These are phyloP conservation scores for Fopius arisanus DNA, from an alignment of 1,140 invertebrate species.

Conservation along the genomic window DNA sequence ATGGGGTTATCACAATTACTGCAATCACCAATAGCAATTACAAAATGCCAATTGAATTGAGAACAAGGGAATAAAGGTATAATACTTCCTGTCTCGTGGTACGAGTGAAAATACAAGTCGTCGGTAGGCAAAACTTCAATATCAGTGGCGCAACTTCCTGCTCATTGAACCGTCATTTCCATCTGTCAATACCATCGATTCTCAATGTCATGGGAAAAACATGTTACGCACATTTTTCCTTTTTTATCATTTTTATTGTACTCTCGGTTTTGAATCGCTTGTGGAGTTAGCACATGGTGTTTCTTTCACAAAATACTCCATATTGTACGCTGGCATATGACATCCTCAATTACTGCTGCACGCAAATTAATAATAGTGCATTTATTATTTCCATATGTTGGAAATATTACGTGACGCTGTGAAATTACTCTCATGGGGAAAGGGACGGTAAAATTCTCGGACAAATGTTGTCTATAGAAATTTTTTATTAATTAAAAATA, in stretches of 20 bases:
- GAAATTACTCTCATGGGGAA: no score
- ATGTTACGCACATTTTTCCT: background rate
- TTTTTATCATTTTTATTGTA: conserved; percentile 10
- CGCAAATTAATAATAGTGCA: conserved; percentile 20
- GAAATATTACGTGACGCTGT: no score
- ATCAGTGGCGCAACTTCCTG: conserved; percentile 3
- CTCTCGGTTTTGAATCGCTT: background rate
- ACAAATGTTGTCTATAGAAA: no score
- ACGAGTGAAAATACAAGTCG: background rate
- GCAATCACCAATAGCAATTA: no score
- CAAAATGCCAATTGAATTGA: no score
- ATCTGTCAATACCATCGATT: conserved; percentile 28
- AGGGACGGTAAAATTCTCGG: no score
- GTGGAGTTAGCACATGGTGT: conserved; percentile 10
- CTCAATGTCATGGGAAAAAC: conserved; percentile 17
- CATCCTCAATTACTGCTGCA: conserved; percentile 28
- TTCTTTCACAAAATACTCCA: conserved; percentile 5
- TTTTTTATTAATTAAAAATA: no score
- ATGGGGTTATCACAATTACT: no score
- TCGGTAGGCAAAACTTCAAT: background rate
- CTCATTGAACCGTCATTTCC: background rate
- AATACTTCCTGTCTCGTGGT: background rate
- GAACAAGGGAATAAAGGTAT: no score
- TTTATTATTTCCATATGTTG: background rate
- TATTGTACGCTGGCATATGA: conserved; percentile 22